Evolutionary conservation across 2,797 vertebrate genomes (phyloP).

Genomic region (Carcharodon carcharias): DNA sequence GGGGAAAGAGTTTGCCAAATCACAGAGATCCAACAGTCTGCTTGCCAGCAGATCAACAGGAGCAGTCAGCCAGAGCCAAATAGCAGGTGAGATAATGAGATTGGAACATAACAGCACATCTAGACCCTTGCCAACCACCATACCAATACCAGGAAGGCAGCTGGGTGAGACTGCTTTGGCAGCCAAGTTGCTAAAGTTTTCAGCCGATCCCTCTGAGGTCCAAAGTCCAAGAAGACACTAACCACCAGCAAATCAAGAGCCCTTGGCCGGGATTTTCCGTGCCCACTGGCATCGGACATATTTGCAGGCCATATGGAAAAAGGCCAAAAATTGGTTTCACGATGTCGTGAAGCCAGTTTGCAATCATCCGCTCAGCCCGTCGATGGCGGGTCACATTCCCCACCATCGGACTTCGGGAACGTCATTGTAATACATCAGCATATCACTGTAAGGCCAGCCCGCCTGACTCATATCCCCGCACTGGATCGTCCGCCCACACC

Average conservation of each 20-base stretch:
- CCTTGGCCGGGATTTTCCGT: neutral
- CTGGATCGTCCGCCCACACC: no score
- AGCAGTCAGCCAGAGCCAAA: neutral
- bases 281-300: no score
- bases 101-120: neutral
- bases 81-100: neutral
- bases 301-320: no score
- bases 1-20: neutral
- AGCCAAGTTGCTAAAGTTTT: neutral
- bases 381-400: no score
- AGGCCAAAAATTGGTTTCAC: no score
- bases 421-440: no score
- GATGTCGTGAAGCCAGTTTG: no score
- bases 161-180: neutral
- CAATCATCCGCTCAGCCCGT: no score
- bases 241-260: neutral
- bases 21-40: neutral
- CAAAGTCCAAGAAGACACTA: neutral
- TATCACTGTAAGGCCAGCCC: no score
- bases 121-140: neutral
- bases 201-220: neutral
- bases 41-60: neutral
- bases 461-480: no score
- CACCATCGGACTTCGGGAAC: no score
- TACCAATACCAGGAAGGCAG: neutral